A percentile compares a stretch with the other conserved stretches of the same genome.
Conservation (phyloP, 2,113 vertebrate genomes). For the Tor tambroides region DNA sequence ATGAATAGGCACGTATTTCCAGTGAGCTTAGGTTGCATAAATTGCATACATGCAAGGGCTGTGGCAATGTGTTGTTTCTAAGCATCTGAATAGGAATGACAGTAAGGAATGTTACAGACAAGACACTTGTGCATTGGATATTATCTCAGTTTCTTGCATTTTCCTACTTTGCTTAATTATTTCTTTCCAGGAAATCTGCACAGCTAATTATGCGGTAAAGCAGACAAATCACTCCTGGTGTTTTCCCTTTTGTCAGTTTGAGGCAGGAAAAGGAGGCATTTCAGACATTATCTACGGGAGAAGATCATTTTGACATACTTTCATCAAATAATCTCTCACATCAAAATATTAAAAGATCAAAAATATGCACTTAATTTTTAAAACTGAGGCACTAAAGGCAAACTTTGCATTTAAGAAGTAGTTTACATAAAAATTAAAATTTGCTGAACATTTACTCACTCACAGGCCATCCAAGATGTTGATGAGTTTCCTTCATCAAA, state of each 20-base stretch:
- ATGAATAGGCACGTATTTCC: no score
- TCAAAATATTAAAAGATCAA: neutral
- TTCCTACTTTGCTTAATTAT: constrained; percentile 1
- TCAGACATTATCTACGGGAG: no score
- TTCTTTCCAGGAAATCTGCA: neutral
- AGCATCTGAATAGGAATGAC: neutral
- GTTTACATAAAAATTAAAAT: no score
- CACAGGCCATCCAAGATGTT: no score
- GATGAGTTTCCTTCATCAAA: no score
- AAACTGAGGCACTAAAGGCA: no score
- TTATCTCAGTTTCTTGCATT: neutral
- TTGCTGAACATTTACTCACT: no score
- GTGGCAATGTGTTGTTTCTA: neutral
- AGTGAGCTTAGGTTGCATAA: neutral
- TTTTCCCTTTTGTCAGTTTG: constrained; percentile 25
- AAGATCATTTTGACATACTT: neutral
- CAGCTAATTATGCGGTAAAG: neutral
- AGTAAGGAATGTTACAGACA: neutral
- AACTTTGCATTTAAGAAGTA: no score
- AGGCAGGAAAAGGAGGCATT: neutral
- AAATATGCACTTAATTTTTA: neutral
- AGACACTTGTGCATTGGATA: neutral
- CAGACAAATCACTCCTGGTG: constrained; percentile 20
- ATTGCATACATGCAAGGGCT: neutral
- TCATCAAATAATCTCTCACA: neutral